phyloP scores from a whole-genome alignment of 1,140 invertebrate species.

The Lysiphlebus fabarum region DNA sequence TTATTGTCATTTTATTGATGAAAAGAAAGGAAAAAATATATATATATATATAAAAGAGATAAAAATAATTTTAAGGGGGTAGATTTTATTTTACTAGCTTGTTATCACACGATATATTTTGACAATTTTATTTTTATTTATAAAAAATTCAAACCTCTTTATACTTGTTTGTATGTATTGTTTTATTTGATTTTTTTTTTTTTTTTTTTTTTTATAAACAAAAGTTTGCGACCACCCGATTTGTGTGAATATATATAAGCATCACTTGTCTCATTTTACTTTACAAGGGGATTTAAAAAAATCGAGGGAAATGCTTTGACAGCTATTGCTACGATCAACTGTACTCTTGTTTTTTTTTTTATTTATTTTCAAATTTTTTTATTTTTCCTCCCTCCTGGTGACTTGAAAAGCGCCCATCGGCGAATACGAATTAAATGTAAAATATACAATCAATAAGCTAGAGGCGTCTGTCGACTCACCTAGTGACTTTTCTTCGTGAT shows the following conservation, averaged over 20 bases:
- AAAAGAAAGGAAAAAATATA: too few relatives aligned
- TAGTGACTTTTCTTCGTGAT: slow-evolving; percentile 12
- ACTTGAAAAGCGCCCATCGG: slow-evolving; percentile 21
- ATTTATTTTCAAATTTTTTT: slow-evolving; percentile 18
- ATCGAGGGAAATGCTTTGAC: slow-evolving; percentile 50
- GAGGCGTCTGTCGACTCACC: slow-evolving; percentile 29
- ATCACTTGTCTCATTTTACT: slow-evolving; percentile 50
- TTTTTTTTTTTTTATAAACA: slow-evolving; percentile 1
- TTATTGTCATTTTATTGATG: neutral
- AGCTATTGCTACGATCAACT: slow-evolving; percentile 48
- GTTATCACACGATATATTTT: too few relatives aligned
- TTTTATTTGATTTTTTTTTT: too few relatives aligned
- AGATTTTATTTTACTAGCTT: too few relatives aligned
- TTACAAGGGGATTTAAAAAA: slow-evolving; percentile 55
- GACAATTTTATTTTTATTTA: too few relatives aligned
- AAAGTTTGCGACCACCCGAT: slow-evolving; percentile 1
- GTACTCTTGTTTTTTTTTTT: slow-evolving; percentile 18
- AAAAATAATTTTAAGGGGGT: too few relatives aligned
- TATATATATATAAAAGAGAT: too few relatives aligned
- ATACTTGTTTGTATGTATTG: too few relatives aligned
- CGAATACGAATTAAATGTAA: slow-evolving; percentile 53
- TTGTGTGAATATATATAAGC: too few relatives aligned
- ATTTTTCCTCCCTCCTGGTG: slow-evolving; percentile 18
- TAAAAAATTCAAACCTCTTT: too few relatives aligned
- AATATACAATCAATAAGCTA: slow-evolving; percentile 56